A percentile compares a stretch with the other conserved stretches of the same genome.
These are phyloP conservation scores for Pasiphila rectangulata DNA, from an alignment of 2,888 invertebrate species.

Conservation along the genomic window DNA sequence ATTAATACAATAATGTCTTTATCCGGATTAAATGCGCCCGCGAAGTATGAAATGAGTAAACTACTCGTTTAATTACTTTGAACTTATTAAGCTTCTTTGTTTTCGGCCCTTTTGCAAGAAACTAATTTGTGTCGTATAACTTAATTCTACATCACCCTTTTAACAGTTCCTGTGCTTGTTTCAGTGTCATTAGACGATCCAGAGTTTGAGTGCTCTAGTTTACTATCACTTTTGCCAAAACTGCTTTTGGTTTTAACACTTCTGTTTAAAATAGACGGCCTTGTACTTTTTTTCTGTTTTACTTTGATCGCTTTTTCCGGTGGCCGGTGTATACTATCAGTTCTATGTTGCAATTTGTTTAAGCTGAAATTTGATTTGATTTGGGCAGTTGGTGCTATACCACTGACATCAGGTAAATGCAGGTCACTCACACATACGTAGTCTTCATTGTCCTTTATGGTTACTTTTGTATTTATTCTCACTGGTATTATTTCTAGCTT, in stretches of 20 bases:
- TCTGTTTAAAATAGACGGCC: constrained; percentile 57
- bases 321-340: constrained; percentile 69
- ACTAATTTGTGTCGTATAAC: no score
- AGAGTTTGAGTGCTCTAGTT: constrained; percentile 78
- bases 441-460: constrained; percentile 57
- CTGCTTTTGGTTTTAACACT: constrained; percentile 50
- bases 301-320: constrained; percentile 69
- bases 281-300: constrained; percentile 57
- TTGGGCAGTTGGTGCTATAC: constrained; percentile 65
- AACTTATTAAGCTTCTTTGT: no score
- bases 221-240: constrained; percentile 50
- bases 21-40: no score
- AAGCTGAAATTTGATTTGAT: constrained; percentile 71
- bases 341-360: constrained; percentile 66
- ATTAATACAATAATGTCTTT: no score
- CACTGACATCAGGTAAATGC: constrained; percentile 59
- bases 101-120: no score
- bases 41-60: no score
- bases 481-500: constrained; percentile 73
- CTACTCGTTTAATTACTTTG: no score
- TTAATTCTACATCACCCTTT: constrained; percentile 52
- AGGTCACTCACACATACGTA: constrained; percentile 68
- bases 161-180: constrained; percentile 74
- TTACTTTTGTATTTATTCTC: constrained; percentile 55
- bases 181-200: constrained; percentile 81